Evolutionary conservation across 2,797 vertebrate genomes (phyloP).

Genomic region (Hapalemur alaotrensis): DNA sequence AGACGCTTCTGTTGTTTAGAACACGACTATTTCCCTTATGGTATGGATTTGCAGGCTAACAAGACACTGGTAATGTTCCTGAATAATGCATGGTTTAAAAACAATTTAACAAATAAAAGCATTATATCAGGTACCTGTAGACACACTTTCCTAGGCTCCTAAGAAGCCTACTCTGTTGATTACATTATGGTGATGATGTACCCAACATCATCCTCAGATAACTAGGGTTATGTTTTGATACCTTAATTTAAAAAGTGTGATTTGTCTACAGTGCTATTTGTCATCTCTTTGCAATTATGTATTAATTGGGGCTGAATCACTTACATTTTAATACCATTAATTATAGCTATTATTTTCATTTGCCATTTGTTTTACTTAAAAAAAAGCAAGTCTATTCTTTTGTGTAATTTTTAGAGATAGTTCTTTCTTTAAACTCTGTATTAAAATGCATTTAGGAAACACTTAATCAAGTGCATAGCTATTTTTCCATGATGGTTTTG

Average conservation of each 20-base stretch:
- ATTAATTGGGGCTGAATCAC: conserved; percentile 35
- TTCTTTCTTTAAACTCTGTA: conserved; percentile 55
- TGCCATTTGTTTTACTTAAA: conserved; percentile 52
- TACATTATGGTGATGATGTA: background rate
- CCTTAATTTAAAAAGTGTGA: conserved; percentile 23
- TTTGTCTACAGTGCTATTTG: background rate
- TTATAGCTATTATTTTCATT: conserved; percentile 59
- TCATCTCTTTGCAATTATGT: conserved; percentile 42
- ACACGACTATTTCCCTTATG: background rate
- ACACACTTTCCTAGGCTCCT: background rate
- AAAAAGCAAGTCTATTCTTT: conserved; percentile 47
- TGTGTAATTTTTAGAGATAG: conserved; percentile 14
- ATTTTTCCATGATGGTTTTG: conserved; percentile 20
- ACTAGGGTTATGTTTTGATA: background rate
- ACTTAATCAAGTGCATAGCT: conserved; percentile 59
- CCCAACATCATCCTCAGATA: background rate
- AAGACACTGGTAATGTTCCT: background rate
- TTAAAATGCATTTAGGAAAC: conserved; percentile 63
- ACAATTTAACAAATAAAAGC: background rate
- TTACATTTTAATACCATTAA: conserved; percentile 61
- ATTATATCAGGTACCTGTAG: background rate
- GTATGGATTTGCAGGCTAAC: background rate
- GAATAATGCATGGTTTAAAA: background rate
- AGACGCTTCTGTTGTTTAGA: background rate
- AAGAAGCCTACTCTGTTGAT: background rate